Base-by-base conservation (phyloP, 92 coral and sea anemone genomes). In the Parazoanthus darwini region DNA sequence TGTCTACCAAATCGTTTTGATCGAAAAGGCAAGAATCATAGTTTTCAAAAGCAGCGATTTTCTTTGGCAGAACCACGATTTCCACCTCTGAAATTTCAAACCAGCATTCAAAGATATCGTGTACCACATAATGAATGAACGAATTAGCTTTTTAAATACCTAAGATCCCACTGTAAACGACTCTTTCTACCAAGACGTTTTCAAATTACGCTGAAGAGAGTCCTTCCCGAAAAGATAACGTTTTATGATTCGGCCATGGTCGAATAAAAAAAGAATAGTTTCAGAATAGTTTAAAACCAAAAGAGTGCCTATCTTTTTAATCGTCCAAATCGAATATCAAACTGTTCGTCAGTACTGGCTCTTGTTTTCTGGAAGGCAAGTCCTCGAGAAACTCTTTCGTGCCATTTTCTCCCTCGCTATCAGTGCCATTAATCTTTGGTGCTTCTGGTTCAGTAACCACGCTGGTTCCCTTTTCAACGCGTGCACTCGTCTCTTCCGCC, bases 271-370 rank as follows among this genome's bases (percentile, higher is more conserved):
- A 79, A 36, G 38, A 79, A 36, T 67, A 42, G 22, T 79, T 74
- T 8, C 10, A 74, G 79, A 74, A 15, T 38, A 74, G 48, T 36
- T 36, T 13, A 50, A 79, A 48, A 5, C 0, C 14, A 54, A 79
- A 20, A 51, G 26, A 59, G 33, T 48, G 23, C 48, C 22, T 54
- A 38, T n/a, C 11, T 43, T 35, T 86, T 92, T 66, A 97, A 75
- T 97, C 99, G 83, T 97, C 99, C 72, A 97, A 87, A 80, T 95
- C 98, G 88, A 97, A 97, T 71, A 97, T 97, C 67, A 97, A 90
- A 90, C 89, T 76, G 86, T 96, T 95, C 13, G 95, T 90, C 67
- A 95, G 81, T 38, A 89, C 86, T 56, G 91, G 89, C 18, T 92
- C 84, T 65, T 56, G 84, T 86, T 66, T 87, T 89, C 82, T 86